These are phyloP conservation scores for Leptinotarsa haldemani DNA, from an alignment of 2,888 invertebrate genomes.

Conservation along the genomic window DNA sequence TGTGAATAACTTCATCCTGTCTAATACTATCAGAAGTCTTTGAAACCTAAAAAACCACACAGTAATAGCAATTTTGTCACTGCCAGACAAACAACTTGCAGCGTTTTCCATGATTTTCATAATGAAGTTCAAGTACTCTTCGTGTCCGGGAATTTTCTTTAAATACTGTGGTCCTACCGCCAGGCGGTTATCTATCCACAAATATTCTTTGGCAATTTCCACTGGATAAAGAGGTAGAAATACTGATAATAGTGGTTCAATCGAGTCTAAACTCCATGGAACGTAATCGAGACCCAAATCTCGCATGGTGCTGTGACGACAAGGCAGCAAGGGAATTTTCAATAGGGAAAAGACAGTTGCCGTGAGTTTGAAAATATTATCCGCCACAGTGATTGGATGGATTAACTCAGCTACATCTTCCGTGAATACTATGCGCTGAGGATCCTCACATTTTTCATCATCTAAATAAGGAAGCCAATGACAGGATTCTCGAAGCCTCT, in stretches of 20 bases:
- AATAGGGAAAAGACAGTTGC: slow-evolving; percentile 70
- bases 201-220: slow-evolving; percentile 58
- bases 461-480: slow-evolving; percentile 73
- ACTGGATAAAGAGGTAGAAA: slow-evolving; percentile 61
- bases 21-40: slow-evolving; percentile 68
- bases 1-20: slow-evolving; percentile 66
- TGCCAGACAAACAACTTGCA: slow-evolving; percentile 65
- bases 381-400: slow-evolving; percentile 73
- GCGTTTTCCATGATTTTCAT: slow-evolving; percentile 68
- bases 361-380: slow-evolving; percentile 72
- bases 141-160: slow-evolving; percentile 71
- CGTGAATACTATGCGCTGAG: slow-evolving; percentile 74
- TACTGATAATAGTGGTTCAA: slow-evolving; percentile 67
- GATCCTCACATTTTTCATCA: slow-evolving; percentile 70
- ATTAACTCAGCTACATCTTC: slow-evolving; percentile 77
- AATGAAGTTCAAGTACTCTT: slow-evolving; percentile 70
- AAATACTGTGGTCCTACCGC: slow-evolving; percentile 72
- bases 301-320: slow-evolving; percentile 65
- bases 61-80: slow-evolving; percentile 70
- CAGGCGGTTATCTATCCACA: slow-evolving; percentile 66
- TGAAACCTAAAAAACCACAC: slow-evolving; percentile 75
- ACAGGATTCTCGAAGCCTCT: slow-evolving; percentile 77
- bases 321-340: slow-evolving; percentile 71
- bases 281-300: slow-evolving; percentile 64
- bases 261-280: slow-evolving; percentile 67